Percentiles rank a stretch among this genome's conserved stretches.
Evolutionary conservation across 2,797 vertebrate species (phyloP).

Genomic region (Danio albolineatus): DNA sequence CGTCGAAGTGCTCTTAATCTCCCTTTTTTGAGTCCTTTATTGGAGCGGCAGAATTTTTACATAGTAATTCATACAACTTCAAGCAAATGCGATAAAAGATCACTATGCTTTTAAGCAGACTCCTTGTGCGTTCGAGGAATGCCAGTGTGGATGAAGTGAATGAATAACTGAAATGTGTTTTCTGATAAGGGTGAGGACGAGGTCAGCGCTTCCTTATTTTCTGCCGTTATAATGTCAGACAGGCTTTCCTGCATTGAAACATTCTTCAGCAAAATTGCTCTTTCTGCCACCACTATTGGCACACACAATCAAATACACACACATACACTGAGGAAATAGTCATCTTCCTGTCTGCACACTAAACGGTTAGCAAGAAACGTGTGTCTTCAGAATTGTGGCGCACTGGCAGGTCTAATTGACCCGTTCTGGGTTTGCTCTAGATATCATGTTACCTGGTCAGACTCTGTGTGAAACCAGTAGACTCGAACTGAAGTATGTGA

Average conservation of each 20-base stretch:
- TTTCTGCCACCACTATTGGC: slow-evolving; percentile 14
- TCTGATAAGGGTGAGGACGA: slow-evolving; percentile 42
- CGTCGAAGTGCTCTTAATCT: not conserved
- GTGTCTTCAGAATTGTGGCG: slow-evolving; percentile 7
- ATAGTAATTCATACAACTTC: not conserved
- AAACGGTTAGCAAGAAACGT: slow-evolving; percentile 23
- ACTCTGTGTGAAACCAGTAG: slow-evolving; percentile 19
- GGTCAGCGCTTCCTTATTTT: slow-evolving; percentile 39
- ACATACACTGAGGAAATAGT: slow-evolving; percentile 43
- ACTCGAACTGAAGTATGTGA: slow-evolving; percentile 2
- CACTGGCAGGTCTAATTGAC: slow-evolving; percentile 9
- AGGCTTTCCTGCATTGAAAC: slow-evolving; percentile 42
- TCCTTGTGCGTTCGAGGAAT: slow-evolving; percentile 40
- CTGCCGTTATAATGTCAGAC: slow-evolving; percentile 40
- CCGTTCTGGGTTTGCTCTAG: slow-evolving; percentile 8
- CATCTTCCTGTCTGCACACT: slow-evolving; percentile 30
- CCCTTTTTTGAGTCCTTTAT: not conserved
- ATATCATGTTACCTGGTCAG: slow-evolving; percentile 15
- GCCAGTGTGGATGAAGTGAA: slow-evolving; percentile 45
- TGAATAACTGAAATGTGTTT: slow-evolving; percentile 47
- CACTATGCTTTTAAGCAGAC: slow-evolving; percentile 48
- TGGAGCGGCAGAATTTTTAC: not conserved
- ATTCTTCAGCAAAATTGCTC: slow-evolving; percentile 46
- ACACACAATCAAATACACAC: slow-evolving; percentile 23
- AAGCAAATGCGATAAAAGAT: slow-evolving; percentile 10